phyloP scores from a whole-genome alignment of 2,797 vertebrate genomes.

The Sebastes trivittatus region DNA sequence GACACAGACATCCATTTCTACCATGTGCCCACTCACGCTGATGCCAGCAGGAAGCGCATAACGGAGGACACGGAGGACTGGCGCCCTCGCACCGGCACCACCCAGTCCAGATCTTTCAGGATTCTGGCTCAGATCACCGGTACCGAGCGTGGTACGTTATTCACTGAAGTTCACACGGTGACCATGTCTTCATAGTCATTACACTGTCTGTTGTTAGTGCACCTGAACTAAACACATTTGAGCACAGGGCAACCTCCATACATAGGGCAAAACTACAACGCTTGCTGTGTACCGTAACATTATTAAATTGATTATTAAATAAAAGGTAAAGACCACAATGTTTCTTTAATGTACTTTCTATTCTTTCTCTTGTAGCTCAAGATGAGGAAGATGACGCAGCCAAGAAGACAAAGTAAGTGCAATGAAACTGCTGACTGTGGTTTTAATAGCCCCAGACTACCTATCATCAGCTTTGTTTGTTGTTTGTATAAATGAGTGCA shows the following conservation, averaged over 20 bases:
- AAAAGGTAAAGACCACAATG: neutral
- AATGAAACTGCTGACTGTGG: neutral
- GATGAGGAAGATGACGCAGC: slow-evolving; percentile 56
- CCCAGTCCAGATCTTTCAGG: slow-evolving; percentile 97
- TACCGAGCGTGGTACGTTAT: slow-evolving; percentile 85
- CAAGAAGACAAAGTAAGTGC: slow-evolving; percentile 76
- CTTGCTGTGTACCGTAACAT: neutral
- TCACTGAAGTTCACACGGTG: neutral
- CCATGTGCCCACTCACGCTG: slow-evolving; percentile 90
- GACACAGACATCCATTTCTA: slow-evolving; percentile 95
- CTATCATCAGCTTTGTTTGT: neutral
- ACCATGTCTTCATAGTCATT: neutral
- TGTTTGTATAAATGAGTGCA: neutral
- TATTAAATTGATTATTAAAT: neutral
- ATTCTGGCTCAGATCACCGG: slow-evolving; percentile 98
- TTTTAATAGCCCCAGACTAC: neutral
- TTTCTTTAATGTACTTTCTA: neutral
- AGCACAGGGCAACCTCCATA: neutral
- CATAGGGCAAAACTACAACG: neutral
- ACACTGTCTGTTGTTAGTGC: neutral
- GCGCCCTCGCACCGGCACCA: slow-evolving; percentile 92
- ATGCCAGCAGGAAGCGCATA: slow-evolving; percentile 95
- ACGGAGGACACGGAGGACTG: slow-evolving; percentile 97
- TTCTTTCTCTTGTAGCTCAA: slow-evolving; percentile 43
- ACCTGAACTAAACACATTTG: neutral